Conservation (phyloP, 2,113 vertebrate genomes). For the Steatornis caripensis region DNA sequence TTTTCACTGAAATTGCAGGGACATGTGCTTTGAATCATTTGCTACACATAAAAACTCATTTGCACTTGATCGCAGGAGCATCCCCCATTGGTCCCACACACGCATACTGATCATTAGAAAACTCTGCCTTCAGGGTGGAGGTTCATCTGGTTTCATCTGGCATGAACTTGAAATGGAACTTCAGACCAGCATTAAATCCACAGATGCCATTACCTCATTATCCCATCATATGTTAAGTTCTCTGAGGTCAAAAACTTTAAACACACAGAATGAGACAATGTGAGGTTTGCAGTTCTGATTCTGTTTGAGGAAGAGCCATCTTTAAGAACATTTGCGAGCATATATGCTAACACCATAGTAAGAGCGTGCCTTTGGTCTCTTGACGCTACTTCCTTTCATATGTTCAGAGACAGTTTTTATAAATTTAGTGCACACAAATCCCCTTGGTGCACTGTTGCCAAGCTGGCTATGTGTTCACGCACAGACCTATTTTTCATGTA, state of each 20-base stretch:
- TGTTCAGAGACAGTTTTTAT: background rate
- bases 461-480: background rate
- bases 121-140: background rate
- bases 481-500: background rate
- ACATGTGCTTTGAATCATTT: background rate
- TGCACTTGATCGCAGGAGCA: background rate
- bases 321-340: slow-evolving; percentile 26
- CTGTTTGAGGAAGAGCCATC: background rate
- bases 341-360: background rate
- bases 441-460: background rate
- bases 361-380: background rate
- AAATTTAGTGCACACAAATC: background rate
- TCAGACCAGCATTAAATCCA: background rate
- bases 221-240: background rate
- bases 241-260: background rate
- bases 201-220: background rate
- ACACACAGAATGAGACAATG: background rate
- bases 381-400: background rate
- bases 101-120: background rate
- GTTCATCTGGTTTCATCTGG: background rate
- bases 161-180: background rate
- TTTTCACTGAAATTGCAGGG: background rate
- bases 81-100: background rate
- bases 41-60: background rate
- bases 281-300: background rate